Conservation (phyloP, 2,113 vertebrate genomes). For the Ibidorhyncha struthersii region DNA sequence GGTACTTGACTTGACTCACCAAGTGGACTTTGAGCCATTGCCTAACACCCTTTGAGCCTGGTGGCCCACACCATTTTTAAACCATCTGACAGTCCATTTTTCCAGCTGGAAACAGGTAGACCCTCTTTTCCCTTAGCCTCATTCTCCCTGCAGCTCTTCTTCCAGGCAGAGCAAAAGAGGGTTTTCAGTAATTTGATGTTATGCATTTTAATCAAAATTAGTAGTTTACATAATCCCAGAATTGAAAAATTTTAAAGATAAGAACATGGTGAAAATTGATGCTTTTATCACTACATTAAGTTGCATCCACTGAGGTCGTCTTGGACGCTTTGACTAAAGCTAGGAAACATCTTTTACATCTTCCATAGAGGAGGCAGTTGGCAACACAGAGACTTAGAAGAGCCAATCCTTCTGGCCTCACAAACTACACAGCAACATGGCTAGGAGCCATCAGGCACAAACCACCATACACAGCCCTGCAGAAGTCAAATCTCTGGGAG, state of each 20-base stretch:
- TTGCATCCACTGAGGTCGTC: background rate
- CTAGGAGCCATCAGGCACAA: constrained; percentile 13
- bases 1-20: no score
- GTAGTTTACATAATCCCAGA: background rate
- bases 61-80: background rate
- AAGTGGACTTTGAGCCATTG: background rate
- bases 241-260: background rate
- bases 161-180: background rate
- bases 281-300: background rate
- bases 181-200: background rate
- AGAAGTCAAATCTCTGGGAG: constrained; percentile 2
- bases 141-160: background rate
- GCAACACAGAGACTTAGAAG: background rate
- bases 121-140: background rate
- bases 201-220: background rate
- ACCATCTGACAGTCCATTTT: background rate
- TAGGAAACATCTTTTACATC: background rate
- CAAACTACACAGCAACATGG: background rate
- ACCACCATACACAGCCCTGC: background rate
- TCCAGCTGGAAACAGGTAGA: background rate
- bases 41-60: background rate
- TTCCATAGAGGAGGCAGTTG: background rate
- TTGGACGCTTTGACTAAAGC: background rate
- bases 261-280: background rate
- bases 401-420: background rate